Percentiles rank a stretch among this genome's conserved stretches.
Evolutionary conservation across 1,140 invertebrate genomes (phyloP).

Genomic region (Cotesia chilonis): DNA sequence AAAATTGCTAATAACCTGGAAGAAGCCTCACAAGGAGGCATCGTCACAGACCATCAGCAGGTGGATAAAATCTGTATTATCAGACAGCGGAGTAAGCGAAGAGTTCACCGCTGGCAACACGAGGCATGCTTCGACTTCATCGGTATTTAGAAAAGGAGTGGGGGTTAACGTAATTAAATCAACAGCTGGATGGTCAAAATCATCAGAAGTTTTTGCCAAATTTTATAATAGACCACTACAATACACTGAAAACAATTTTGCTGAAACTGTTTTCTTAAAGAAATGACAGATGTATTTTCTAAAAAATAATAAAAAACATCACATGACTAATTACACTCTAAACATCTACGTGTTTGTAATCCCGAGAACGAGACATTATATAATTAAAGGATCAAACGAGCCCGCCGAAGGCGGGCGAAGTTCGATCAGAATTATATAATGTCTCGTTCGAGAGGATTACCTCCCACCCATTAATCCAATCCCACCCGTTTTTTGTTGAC

Average conservation of each 20-base stretch:
- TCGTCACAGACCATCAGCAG: conserved; percentile 4
- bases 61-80: conserved; percentile 12
- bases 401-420: too few species aligned
- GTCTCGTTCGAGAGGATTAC: too few species aligned
- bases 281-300: neutral
- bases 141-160: conserved; percentile 1
- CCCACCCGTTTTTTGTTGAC: too few species aligned
- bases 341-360: too few species aligned
- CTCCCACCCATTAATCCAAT: too few species aligned
- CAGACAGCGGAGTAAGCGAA: neutral
- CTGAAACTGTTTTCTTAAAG: neutral
- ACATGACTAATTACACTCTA: too few species aligned
- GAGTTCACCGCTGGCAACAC: conserved; percentile 7
- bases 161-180: neutral
- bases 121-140: neutral
- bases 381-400: too few species aligned
- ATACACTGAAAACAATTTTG: neutral
- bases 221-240: conserved; percentile 14
- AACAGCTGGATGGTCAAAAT: conserved; percentile 9
- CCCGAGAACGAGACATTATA: too few species aligned
- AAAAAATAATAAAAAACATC: too few species aligned
- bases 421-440: too few species aligned
- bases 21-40: neutral
- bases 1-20: neutral
- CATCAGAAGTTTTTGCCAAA: conserved; percentile 11